phyloP scores from a whole-genome alignment of 2,113 vertebrate genomes.

The Chaenocephalus aceratus region DNA sequence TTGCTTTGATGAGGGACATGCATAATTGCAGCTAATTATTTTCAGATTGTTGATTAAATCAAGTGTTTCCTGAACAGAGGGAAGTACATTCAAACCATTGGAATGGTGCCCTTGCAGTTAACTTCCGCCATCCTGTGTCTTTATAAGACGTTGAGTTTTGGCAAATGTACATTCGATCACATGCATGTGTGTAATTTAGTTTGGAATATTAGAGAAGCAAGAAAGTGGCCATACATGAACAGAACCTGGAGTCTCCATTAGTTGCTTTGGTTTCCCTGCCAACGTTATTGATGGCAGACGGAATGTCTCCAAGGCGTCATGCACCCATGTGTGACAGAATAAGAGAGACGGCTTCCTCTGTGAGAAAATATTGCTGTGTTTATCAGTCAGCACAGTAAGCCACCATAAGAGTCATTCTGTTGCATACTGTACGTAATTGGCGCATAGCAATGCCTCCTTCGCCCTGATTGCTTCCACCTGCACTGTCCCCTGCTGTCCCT shows the following conservation, averaged over 20 bases:
- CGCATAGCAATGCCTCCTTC: conserved; percentile 44
- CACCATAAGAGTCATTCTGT: conserved; percentile 62
- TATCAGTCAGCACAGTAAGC: conserved; percentile 64
- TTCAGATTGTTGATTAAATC: conserved; percentile 52
- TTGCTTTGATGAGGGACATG: conserved; percentile 62
- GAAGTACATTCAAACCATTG: conserved; percentile 3
- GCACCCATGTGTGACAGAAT: conserved; percentile 64
- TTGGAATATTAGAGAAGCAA: conserved; percentile 30
- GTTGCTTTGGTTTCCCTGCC: conserved; percentile 58
- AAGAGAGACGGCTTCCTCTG: conserved; percentile 43
- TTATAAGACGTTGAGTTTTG: conserved; percentile 4
- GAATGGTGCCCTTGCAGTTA: not conserved
- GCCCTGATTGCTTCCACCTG: conserved; percentile 58
- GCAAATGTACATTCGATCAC: conserved; percentile 4
- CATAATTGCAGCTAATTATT: conserved; percentile 71
- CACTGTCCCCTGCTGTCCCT: conserved; percentile 73
- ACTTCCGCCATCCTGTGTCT: not conserved
- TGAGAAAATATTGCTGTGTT: conserved; percentile 65
- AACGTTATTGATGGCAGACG: conserved; percentile 71
- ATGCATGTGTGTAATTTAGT: conserved; percentile 27
- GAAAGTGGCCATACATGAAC: conserved; percentile 25
- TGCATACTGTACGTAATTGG: conserved; percentile 63
- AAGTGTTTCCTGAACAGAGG: conserved; percentile 43
- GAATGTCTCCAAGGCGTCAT: conserved; percentile 69
- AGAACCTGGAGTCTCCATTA: conserved; percentile 63